phyloP scores from a whole-genome alignment of 2,888 invertebrate species.

The Nowickia ferox region DNA sequence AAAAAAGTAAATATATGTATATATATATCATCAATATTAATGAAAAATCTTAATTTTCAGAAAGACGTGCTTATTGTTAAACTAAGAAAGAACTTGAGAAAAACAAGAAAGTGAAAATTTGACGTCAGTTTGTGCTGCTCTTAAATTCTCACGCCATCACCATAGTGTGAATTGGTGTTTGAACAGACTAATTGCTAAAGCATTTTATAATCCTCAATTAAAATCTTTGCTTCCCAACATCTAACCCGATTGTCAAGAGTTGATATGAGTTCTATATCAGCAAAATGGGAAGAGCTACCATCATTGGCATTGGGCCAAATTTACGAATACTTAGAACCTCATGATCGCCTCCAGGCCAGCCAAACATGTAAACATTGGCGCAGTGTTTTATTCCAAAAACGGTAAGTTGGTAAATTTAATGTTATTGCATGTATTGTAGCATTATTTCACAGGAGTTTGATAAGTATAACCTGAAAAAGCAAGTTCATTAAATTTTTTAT shows the following conservation, averaged over 20 bases:
- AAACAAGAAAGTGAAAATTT: constrained; percentile 15
- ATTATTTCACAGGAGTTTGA: neutral
- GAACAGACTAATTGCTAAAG: neutral
- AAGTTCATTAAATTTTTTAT: too few species aligned
- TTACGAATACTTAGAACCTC: constrained; percentile 81
- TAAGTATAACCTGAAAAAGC: too few species aligned
- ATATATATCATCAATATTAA: neutral
- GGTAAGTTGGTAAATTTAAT: constrained; percentile 76
- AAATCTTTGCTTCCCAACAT: constrained; percentile 16
- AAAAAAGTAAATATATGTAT: too few species aligned
- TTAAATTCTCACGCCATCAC: constrained; percentile 11
- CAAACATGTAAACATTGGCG: constrained; percentile 85
- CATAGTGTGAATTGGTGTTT: constrained; percentile 27
- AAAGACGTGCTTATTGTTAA: neutral
- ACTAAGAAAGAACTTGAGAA: neutral
- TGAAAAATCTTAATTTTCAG: constrained; percentile 5
- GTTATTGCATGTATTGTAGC: neutral
- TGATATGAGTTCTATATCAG: constrained; percentile 71
- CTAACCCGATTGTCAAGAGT: constrained; percentile 8
- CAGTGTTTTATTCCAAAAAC: constrained; percentile 83
- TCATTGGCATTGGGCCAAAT: constrained; percentile 84
- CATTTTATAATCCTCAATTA: neutral
- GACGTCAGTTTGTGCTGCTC: constrained; percentile 5
- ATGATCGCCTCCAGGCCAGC: constrained; percentile 84
- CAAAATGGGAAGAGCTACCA: constrained; percentile 82